These are phyloP conservation scores for Polydesmus complanatus DNA, from an alignment of 2,888 invertebrate genomes.

Conservation along the genomic window DNA sequence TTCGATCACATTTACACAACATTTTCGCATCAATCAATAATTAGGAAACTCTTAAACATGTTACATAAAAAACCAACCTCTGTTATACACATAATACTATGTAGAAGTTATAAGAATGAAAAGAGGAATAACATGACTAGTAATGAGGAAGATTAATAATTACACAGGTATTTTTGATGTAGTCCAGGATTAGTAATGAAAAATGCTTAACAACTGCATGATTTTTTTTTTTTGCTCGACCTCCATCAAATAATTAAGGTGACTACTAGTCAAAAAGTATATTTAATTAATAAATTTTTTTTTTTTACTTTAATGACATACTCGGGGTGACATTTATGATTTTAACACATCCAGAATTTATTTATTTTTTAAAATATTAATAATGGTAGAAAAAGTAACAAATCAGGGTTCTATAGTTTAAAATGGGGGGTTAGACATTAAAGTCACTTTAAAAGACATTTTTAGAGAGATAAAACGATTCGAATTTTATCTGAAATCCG, in stretches of 20 bases:
- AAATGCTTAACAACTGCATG: not conserved
- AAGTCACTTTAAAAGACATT: no score
- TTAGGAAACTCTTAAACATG: constrained; percentile 13
- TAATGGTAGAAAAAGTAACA: no score
- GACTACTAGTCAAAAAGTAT: not conserved
- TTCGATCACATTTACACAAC: constrained; percentile 15
- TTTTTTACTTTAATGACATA: not conserved
- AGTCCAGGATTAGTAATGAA: not conserved
- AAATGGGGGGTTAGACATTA: no score
- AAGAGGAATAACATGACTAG: not conserved
- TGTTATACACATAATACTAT: constrained; percentile 2
- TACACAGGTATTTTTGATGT: not conserved
- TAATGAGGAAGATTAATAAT: not conserved
- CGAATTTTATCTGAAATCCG: no score
- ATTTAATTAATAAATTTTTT: not conserved
- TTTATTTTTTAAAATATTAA: no score
- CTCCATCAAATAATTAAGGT: not conserved
- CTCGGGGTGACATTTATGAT: no score
- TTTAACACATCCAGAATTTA: no score
- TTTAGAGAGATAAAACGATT: no score
- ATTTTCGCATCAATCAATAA: constrained; percentile 11
- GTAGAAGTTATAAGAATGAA: not conserved
- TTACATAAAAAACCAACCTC: not conserved
- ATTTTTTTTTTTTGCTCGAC: not conserved
- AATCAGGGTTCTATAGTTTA: no score